Base-by-base conservation (phyloP, 2,888 invertebrate genomes). In the Ormia ochracea region DNA sequence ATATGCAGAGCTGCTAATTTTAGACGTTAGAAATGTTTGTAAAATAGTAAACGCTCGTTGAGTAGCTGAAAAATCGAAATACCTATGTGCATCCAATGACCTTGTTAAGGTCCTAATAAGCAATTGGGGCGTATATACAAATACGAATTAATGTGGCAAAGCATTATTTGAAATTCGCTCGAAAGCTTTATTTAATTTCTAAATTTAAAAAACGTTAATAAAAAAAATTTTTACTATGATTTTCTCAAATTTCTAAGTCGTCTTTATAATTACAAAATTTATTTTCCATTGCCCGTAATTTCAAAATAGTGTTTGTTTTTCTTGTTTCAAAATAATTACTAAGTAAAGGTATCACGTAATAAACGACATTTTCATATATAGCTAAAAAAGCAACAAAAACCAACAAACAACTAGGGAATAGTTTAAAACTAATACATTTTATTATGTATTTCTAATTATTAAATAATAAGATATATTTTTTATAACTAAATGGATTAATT, bases 331-430 rank as follows among this genome's bases (percentile, higher is more conserved):
- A 28, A 38, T 74, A 41, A 56, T 54, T 68, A 54, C 65, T 68
- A 63, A 14, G 69, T 63, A 45, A 19, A 36, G 36, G 38, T 33
- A 38, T 48, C 36, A 61, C 38, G 41, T 50, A 68, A 56, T 56
- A 63, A 63, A 63, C 1, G 54, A 61, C 50, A 69, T 68, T 61
- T 36, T 33, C 61, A 76, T 65, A 75, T 59, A 61, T 74, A 79
- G 74, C 52, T 78, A 41, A 36, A 65, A 68, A 9, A 58, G 43
- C 23, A 41, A 66, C 41, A 61, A 72, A 50, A 56, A 77, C 65
- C 61, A 56, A 56, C 36, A 26, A 65, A 61, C 52, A 68, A 70
- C 59, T 79, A 79, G 79, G 73, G 63, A 79, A 66, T 79, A 79
- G 79, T 79, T 79, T 70, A 66, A 70, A 59, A 70, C 70, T 70